Percentiles rank a stretch among this genome's conserved stretches.
phyloP scores from a whole-genome alignment of 2,888 invertebrate genomes.

The Cheilosia impressa region DNA sequence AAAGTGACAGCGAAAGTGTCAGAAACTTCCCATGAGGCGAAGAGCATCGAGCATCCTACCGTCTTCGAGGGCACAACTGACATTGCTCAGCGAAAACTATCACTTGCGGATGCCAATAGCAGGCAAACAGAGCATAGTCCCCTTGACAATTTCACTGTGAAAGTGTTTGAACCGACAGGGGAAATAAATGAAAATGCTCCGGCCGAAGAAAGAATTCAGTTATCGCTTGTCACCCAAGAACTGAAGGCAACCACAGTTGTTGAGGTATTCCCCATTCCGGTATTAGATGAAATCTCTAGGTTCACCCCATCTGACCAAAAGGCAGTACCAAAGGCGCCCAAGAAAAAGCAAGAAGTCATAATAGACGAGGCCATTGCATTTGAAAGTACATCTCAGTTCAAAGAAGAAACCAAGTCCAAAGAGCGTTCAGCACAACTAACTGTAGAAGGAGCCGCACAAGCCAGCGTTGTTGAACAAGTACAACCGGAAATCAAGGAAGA shows the following conservation, averaged over 20 bases:
- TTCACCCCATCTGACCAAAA: conserved; percentile 53
- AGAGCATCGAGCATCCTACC: conserved; percentile 76
- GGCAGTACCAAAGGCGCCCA: conserved; percentile 35
- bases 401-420: conserved; percentile 18
- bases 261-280: conserved; percentile 77
- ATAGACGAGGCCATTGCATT: conserved; percentile 76
- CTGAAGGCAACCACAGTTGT: conserved; percentile 78
- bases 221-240: conserved; percentile 71
- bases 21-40: conserved; percentile 75
- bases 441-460: conserved; percentile 71
- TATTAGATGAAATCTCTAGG: conserved; percentile 67
- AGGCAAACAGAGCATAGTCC: conserved; percentile 69
- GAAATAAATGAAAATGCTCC: conserved; percentile 77
- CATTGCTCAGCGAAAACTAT: conserved; percentile 39
- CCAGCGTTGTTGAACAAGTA: conserved; percentile 73
- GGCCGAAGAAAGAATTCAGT: conserved; percentile 34
- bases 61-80: conserved; percentile 77
- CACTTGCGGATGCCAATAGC: conserved; percentile 30
- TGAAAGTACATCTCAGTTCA: conserved; percentile 76
- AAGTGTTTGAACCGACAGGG: conserved; percentile 78
- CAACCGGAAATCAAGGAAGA: conserved; percentile 75
- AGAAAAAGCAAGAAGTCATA: conserved; percentile 73
- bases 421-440: conserved; percentile 54
- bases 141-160: conserved; percentile 76
- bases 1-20: conserved; percentile 75